phyloP scores from a whole-genome alignment of 2,888 invertebrate species.

The Idaea straminata region DNA sequence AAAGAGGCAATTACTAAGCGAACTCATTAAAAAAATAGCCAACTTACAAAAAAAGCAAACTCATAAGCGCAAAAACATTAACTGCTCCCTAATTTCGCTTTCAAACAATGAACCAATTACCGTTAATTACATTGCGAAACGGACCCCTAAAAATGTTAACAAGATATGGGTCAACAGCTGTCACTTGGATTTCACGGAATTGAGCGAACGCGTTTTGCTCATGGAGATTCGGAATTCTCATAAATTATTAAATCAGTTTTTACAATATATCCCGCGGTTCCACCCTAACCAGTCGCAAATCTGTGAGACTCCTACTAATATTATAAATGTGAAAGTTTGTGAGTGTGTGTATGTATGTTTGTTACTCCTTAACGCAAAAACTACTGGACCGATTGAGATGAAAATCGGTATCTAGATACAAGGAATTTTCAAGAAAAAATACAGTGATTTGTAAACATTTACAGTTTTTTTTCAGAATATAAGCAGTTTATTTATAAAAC shows the following conservation, averaged over 20 bases:
- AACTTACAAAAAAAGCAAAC: neutral
- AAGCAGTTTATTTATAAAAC: too few relatives aligned
- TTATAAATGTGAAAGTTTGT: too few relatives aligned
- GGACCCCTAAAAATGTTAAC: slow-evolving; percentile 19
- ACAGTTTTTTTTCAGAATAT: too few relatives aligned
- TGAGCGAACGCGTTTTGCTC: slow-evolving; percentile 25
- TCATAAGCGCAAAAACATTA: slow-evolving; percentile 1
- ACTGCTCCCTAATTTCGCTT: neutral
- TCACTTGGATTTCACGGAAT: slow-evolving; percentile 23
- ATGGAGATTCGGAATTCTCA: slow-evolving; percentile 25
- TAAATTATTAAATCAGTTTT: slow-evolving; percentile 27
- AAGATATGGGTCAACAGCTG: slow-evolving; percentile 28
- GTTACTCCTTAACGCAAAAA: too few relatives aligned
- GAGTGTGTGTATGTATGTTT: too few relatives aligned
- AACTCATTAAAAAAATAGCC: neutral
- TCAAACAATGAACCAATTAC: neutral
- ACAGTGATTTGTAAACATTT: too few relatives aligned
- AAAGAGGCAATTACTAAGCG: neutral
- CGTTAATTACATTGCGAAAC: slow-evolving; percentile 5
- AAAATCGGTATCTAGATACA: too few relatives aligned
- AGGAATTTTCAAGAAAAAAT: too few relatives aligned
- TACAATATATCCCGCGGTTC: slow-evolving; percentile 19
- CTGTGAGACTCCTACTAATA: too few relatives aligned
- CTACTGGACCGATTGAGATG: too few relatives aligned
- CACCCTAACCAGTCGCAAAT: too few relatives aligned